These are phyloP conservation scores for Danionella dracula DNA, from an alignment of 2,797 vertebrate species.

Conservation along the genomic window DNA sequence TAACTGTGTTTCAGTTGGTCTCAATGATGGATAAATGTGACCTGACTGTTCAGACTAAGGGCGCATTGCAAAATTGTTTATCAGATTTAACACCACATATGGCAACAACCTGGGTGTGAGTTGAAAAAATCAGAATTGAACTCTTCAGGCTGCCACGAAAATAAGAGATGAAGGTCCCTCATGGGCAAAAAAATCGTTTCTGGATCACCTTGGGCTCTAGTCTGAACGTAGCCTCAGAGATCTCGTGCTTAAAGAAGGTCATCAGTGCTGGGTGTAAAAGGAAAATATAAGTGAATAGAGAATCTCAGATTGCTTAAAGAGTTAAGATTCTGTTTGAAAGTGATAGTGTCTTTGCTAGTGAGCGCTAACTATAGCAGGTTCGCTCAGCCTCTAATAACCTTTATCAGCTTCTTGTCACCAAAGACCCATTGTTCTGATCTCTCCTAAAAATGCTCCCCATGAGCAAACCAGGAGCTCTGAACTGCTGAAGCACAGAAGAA, in stretches of 20 bases:
- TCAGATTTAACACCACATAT: too few relatives aligned
- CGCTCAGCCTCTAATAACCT: conserved; percentile 40
- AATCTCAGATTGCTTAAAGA: conserved; percentile 13
- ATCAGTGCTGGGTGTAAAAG: conserved; percentile 7
- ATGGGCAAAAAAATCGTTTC: too few relatives aligned
- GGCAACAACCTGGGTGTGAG: too few relatives aligned
- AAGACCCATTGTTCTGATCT: conserved; percentile 40
- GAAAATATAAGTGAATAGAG: conserved; percentile 8
- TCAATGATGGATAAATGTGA: too few relatives aligned
- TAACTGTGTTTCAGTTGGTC: too few relatives aligned
- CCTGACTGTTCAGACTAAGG: too few relatives aligned
- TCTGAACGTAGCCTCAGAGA: too few relatives aligned
- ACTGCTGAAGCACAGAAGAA: not conserved
- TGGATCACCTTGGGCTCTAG: too few relatives aligned
- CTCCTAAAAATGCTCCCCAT: conserved; percentile 32
- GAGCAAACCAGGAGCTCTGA: conserved; percentile 28
- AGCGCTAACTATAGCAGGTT: conserved; percentile 45
- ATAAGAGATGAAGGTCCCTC: too few relatives aligned
- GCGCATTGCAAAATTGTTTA: too few relatives aligned
- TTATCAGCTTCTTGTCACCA: conserved; percentile 41
- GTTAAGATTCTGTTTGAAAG: conserved; percentile 19
- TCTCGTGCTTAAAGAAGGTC: conserved; percentile 10
- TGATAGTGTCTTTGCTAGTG: conserved; percentile 31
- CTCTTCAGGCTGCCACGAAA: too few relatives aligned
- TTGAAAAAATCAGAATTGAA: too few relatives aligned